Percentiles rank a stretch among this genome's conserved stretches.
Conservation (phyloP, 2,797 vertebrate species). For the Aulostomus chinensis region DNA sequence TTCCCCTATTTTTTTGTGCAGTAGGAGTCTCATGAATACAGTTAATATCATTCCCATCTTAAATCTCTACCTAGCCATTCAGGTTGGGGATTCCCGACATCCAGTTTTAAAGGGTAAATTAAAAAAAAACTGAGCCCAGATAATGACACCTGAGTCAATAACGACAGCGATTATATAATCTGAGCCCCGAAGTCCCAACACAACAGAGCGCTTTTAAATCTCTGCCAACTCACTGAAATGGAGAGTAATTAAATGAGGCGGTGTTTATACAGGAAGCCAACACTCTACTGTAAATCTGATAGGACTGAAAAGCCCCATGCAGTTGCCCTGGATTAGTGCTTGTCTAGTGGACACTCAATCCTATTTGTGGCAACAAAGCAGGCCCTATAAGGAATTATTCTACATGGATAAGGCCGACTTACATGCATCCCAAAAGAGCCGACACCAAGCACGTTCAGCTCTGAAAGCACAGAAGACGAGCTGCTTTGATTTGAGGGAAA, state of each 20-base stretch:
- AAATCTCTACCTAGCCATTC: constrained; percentile 25
- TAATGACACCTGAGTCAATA: no score
- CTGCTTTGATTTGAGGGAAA: constrained; percentile 19
- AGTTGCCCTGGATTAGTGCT: constrained; percentile 51
- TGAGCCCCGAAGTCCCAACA: no score
- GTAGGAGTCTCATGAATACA: no score
- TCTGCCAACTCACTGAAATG: constrained; percentile 20
- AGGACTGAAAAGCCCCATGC: constrained; percentile 31
- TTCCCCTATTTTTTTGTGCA: no score
- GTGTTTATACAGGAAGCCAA: constrained; percentile 42
- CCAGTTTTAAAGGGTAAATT: no score
- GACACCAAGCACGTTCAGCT: no score
- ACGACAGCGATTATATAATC: no score
- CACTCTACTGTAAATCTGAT: no score
- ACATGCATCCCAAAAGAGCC: constrained; percentile 34
- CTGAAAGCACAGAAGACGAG: constrained; percentile 15
- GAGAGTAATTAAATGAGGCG: constrained; percentile 29
- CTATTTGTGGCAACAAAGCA: constrained; percentile 51
- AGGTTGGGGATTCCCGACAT: no score
- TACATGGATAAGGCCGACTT: constrained; percentile 44
- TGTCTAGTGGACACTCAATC: constrained; percentile 49
- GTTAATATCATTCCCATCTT: constrained; percentile 21
- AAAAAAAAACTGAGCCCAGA: no score
- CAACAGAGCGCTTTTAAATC: constrained; percentile 4
- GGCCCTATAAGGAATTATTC: constrained; percentile 30